Conservation (phyloP, 2,888 invertebrate species). For the Stenodera caucasica region DNA sequence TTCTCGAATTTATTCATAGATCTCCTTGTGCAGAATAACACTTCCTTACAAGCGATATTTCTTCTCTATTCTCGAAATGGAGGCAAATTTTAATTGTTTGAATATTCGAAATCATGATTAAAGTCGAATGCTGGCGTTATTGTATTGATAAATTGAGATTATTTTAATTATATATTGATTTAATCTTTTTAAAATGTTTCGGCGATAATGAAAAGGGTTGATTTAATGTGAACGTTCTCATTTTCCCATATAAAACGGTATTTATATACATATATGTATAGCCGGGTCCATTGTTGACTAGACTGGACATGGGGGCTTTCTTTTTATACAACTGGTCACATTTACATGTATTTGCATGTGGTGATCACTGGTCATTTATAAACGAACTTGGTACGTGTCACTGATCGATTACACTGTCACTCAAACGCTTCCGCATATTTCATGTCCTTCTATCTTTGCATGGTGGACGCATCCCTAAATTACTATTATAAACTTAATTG, state of each 20-base stretch:
- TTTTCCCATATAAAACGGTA: constrained; percentile 8
- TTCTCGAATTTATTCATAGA: background rate
- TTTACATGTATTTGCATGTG: constrained; percentile 56
- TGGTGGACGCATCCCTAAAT: constrained; percentile 25
- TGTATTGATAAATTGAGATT: background rate
- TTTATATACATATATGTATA: constrained; percentile 17
- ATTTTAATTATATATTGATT: constrained; percentile 27
- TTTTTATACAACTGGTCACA: constrained; percentile 46
- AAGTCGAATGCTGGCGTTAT: too few species aligned
- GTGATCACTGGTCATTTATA: constrained; percentile 55
- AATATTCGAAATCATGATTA: too few species aligned
- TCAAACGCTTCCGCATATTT: constrained; percentile 51
- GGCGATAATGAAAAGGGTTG: constrained; percentile 29
- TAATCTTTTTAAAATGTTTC: constrained; percentile 28
- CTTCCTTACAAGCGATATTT: background rate
- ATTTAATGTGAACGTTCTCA: constrained; percentile 23
- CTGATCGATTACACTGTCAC: constrained; percentile 55
- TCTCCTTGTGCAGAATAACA: background rate
- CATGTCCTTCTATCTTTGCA: constrained; percentile 41
- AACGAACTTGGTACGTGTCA: constrained; percentile 53
- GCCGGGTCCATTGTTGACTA: constrained; percentile 40
- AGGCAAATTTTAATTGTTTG: too few species aligned
- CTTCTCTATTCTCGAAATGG: too few species aligned
- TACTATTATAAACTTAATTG: constrained; percentile 4
- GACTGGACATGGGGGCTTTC: constrained; percentile 47